Evolutionary conservation across 2,888 invertebrate species (phyloP).

Genomic region (Scaptomyza caliginosa): DNA sequence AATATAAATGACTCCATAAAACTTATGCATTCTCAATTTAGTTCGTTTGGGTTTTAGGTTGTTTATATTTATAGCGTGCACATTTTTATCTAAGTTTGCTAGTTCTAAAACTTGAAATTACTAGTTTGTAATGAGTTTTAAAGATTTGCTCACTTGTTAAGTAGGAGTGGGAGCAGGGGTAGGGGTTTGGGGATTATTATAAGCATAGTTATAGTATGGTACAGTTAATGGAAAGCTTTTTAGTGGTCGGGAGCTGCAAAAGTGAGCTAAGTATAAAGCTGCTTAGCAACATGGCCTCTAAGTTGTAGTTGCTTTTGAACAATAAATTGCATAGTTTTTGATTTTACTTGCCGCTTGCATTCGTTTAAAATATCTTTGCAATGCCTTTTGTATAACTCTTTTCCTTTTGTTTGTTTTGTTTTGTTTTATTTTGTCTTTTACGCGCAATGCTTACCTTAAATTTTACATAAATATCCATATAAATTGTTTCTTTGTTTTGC

Average conservation of each 20-base stretch:
- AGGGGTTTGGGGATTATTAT: slow-evolving; percentile 11
- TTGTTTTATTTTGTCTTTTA: slow-evolving; percentile 54
- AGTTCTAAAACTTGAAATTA: slow-evolving; percentile 33
- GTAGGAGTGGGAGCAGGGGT: not conserved
- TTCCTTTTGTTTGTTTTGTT: slow-evolving; percentile 6
- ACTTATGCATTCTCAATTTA: slow-evolving; percentile 11
- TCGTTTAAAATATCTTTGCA: slow-evolving; percentile 7
- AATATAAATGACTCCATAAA: slow-evolving; percentile 12
- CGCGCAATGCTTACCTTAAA: slow-evolving; percentile 47
- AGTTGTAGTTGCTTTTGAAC: slow-evolving; percentile 65
- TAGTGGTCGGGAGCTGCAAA: slow-evolving; percentile 59
- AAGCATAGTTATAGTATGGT: slow-evolving; percentile 63
- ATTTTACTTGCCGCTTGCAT: slow-evolving; percentile 51
- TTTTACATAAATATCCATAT: slow-evolving; percentile 47
- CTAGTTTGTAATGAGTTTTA: slow-evolving; percentile 2
- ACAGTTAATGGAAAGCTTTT: slow-evolving; percentile 55
- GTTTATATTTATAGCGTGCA: slow-evolving; percentile 33
- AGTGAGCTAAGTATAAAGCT: slow-evolving; percentile 68
- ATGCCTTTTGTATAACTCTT: slow-evolving; percentile 8
- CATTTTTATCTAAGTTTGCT: slow-evolving; percentile 40
- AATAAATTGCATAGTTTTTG: slow-evolving; percentile 70
- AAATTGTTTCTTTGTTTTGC: slow-evolving; percentile 26
- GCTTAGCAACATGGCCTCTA: slow-evolving; percentile 60
- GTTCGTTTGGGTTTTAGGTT: slow-evolving; percentile 2
- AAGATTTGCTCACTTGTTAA: slow-evolving; percentile 3